These are phyloP conservation scores for Agrochola macilenta DNA, from an alignment of 2,888 invertebrate species.

Conservation along the genomic window DNA sequence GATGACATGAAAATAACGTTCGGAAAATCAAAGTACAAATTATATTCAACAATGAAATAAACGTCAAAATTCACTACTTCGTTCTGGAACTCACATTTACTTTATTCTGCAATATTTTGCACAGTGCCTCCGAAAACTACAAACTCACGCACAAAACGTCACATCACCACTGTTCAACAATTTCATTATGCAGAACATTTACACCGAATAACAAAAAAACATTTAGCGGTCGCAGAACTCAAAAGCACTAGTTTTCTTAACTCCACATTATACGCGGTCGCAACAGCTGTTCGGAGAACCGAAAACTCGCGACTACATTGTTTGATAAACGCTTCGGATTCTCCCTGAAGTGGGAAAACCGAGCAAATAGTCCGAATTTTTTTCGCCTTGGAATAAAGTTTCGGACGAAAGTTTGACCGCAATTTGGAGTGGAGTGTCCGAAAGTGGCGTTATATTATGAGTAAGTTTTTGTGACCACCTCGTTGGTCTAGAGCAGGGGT, in stretches of 20 bases:
- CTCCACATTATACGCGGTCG: constrained; percentile 33
- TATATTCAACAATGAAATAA: neutral
- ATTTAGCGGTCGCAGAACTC: neutral
- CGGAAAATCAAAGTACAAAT: neutral
- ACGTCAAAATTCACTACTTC: neutral
- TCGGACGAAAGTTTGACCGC: constrained; percentile 43
- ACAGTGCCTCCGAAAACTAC: neutral
- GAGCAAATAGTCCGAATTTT: constrained; percentile 50
- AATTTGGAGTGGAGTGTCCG: constrained; percentile 35
- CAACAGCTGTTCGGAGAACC: constrained; percentile 45
- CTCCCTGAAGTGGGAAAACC: constrained; percentile 33
- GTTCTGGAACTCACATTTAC: neutral
- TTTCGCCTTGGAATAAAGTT: constrained; percentile 46
- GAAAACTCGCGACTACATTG: constrained; percentile 45
- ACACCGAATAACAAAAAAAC: neutral
- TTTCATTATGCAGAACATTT: constrained; percentile 17
- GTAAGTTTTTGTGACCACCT: constrained; percentile 16
- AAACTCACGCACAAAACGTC: constrained; percentile 1
- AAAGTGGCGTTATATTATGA: constrained; percentile 31
- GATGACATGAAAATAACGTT: neutral
- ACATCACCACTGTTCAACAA: neutral
- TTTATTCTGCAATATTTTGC: neutral
- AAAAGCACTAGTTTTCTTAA: constrained; percentile 41
- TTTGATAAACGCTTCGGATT: constrained; percentile 51
- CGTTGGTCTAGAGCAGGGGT: too few relatives aligned